Evolutionary conservation across 2,888 invertebrate species (phyloP), one percentile per base, ranked within the genome.

Genomic region (Synanthedon formicaeformis): DNA sequence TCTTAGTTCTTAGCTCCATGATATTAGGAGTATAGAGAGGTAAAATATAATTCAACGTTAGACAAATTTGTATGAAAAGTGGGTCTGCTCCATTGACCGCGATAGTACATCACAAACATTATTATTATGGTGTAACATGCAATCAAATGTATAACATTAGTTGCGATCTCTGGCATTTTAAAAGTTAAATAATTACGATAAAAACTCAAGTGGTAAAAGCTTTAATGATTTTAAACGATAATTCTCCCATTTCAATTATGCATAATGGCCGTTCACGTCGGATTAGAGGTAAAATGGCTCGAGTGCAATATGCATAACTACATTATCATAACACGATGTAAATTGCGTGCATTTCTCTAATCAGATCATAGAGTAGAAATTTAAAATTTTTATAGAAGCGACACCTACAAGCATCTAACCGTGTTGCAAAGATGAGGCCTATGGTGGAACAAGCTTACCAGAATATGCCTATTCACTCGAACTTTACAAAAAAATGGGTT

Each of bases 321-420:
- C 69, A 74, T 73, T 78, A 78, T 75, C 76, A 75, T 79, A 79
- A 76, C 71, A 69, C 66, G 71, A 78, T 73, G 75, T 71, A 77
- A 78, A 78, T 78, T 78, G 74, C 72, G 60, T 63, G 65, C 75
- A 74, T 75, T 77, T 76, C 73, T 71, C 72, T 78, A 78, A 79
- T 77, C 75, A 27, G 56, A 58, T 60, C 73, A 75, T 60, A 76
- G 77, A 78, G 54, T 73, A 72, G 63, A 58, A 59, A 50, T 18
- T 16, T 16, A 16, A 13, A 49, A 23, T 18, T 18, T 2, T 10
- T 12, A 16, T 12, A 18, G 23, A 18, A 8, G 23, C 11, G 18
- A 4, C 49, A 18, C 10, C 10, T 34, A 34, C 8, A 34, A n/a
- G n/a, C n/a, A n/a, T n/a, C n/a, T n/a, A n/a, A n/a, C n/a, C n/a